Evolutionary conservation across 1,140 invertebrate genomes (phyloP).

Genomic region (Pogonomyrmex californicus): DNA sequence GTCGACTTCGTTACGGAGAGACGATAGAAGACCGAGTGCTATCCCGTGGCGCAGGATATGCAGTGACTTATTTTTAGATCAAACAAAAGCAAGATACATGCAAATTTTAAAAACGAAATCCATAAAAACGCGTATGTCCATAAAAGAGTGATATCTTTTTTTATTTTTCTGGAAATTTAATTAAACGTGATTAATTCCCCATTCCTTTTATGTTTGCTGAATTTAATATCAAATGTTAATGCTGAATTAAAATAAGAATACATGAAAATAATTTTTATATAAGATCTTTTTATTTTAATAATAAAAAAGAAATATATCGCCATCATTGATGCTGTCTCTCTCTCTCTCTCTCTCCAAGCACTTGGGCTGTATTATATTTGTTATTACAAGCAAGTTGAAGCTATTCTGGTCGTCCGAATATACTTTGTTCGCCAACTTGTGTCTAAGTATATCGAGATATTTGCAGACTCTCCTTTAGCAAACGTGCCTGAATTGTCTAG

Average conservation of each 20-base stretch:
- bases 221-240: neutral
- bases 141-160: neutral
- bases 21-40: constrained; percentile 19
- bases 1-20: constrained; percentile 21
- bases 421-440: neutral
- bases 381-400: constrained; percentile 10
- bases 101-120: constrained; percentile 8
- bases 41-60: neutral
- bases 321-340: constrained; percentile 8
- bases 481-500: constrained; percentile 12
- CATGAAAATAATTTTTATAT: neutral
- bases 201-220: neutral
- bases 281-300: neutral
- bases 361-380: constrained; percentile 2
- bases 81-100: neutral
- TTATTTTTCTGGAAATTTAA: neutral
- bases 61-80: constrained; percentile 16
- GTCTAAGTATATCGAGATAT: constrained; percentile 23
- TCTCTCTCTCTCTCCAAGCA: neutral
- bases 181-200: neutral
- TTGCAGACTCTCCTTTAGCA: neutral
- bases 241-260: neutral
- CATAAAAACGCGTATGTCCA: neutral
- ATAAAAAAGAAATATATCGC: neutral
- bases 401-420: neutral